Conservation (phyloP, 2,113 vertebrate species). For the Manacus vitellinus region DNA sequence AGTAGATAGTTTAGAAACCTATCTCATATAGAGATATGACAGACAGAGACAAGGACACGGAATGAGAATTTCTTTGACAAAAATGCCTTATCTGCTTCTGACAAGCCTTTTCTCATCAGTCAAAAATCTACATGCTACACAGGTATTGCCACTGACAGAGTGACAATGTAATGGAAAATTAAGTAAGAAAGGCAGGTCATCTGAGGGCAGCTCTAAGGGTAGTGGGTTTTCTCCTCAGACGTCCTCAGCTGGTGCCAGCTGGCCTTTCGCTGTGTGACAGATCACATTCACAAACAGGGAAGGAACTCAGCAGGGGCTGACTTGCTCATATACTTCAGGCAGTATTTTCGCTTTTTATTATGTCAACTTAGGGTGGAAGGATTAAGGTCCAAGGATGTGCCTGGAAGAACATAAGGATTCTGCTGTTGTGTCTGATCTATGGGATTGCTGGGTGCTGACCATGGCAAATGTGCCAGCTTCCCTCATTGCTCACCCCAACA, state of each 20-base stretch:
- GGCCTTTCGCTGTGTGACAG: not conserved
- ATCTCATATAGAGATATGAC: not conserved
- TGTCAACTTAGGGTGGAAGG: not conserved
- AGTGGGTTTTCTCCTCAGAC: not conserved
- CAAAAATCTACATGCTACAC: not conserved
- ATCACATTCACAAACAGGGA: rapidly evolving
- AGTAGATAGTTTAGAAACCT: not conserved
- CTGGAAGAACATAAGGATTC: not conserved
- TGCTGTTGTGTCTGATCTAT: not conserved
- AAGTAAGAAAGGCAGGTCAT: not conserved
- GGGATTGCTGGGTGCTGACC: rapidly evolving
- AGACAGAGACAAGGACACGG: not conserved
- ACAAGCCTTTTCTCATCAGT: not conserved
- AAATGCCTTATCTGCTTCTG: not conserved
- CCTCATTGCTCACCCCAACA: not conserved
- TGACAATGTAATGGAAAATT: not conserved
- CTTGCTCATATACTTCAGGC: not conserved
- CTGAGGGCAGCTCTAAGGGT: rapidly evolving
- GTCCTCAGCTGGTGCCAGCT: not conserved
- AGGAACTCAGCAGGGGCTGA: not conserved
- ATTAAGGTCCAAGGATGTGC: not conserved
- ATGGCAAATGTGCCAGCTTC: rapidly evolving
- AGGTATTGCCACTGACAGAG: not conserved
- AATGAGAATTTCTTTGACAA: not conserved
- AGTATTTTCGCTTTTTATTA: not conserved